A percentile compares a stretch with the other conserved stretches of the same genome.
These are phyloP conservation scores for Cichlasoma orientale DNA, from an alignment of 2,797 vertebrate species.

Conservation along the genomic window DNA sequence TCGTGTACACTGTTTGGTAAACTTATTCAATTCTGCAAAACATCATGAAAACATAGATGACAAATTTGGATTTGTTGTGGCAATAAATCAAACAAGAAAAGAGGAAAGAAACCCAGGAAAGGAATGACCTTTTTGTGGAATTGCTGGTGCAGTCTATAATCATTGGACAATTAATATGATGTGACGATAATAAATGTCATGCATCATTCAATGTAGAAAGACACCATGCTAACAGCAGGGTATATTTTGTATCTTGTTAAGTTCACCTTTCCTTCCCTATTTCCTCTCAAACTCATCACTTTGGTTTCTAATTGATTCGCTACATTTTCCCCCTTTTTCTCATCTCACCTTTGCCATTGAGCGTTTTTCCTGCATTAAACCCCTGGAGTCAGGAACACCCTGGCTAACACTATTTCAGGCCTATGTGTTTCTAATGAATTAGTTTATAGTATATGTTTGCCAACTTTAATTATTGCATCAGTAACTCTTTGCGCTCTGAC, in stretches of 20 bases:
- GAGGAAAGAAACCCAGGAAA: neutral
- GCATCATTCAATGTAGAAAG: neutral
- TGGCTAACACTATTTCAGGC: neutral
- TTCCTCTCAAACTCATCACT: slow-evolving; percentile 1
- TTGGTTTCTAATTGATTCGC: slow-evolving; percentile 13
- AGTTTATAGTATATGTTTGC: neutral
- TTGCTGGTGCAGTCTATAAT: neutral
- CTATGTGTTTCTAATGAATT: neutral
- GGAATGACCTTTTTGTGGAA: neutral
- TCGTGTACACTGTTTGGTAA: slow-evolving; percentile 9
- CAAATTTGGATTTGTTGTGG: neutral
- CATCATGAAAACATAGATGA: slow-evolving; percentile 18
- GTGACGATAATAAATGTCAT: neutral
- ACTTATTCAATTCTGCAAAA: slow-evolving; percentile 14
- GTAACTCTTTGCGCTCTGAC: slow-evolving; percentile 31
- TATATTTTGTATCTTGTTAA: neutral
- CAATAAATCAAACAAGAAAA: slow-evolving; percentile 15
- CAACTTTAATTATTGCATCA: slow-evolving; percentile 19
- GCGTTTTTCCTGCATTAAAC: slow-evolving; percentile 8
- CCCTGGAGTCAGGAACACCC: slow-evolving; percentile 13
- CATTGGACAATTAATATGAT: neutral
- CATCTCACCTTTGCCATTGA: neutral
- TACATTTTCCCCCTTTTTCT: neutral
- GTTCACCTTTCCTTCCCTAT: neutral
- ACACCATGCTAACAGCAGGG: neutral